Evolutionary conservation across 2,797 vertebrate genomes (phyloP), one percentile per base, ranked within the genome.

Genomic region (Urosaurus nigricauda): DNA sequence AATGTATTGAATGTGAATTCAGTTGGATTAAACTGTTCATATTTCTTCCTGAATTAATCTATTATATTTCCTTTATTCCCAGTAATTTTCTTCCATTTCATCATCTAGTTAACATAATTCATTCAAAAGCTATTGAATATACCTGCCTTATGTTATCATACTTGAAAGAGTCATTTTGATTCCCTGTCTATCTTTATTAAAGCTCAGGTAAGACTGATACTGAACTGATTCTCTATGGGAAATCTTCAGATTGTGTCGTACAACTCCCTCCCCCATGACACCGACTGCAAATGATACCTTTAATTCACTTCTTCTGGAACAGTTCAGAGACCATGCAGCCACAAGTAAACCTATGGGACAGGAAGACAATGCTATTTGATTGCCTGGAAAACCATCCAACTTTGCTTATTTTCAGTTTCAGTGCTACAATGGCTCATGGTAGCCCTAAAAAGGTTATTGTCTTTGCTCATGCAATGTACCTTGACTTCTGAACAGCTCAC

Each of bases 1-100:
- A 60, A 43, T 3, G 9, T 13, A 89, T 88, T 58, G 80, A 88
- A 90, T 68, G 84, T 3, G 16, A 8, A 91, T 93, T 92, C 90
- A 53, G 13, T 87, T 83, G 32, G 78, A 60, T 53, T 89, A 90
- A 89, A 85, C 40, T 43, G 37, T 82, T 86, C 73, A 51, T 74
- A 43, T 9, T 92, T 16, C 1, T 94, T 60, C 83, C 70, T 21
- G 13, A 77, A 51, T 75, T 17, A 5, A 83, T 87, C 68, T 81
- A 65, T 77, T 88, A 63, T 47, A 32, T n/a, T 91, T 86, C 74
- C 83, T 0, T 78, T 84, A 35, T n/a, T 9, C 5, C 8, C 80
- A 19, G 92, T 81, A 85, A 60, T 86, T 56, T 40, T 85, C 35
- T 63, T 47, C 21, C n/a, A 80, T 79, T 91, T 86, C 85, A 26